A percentile compares a stretch with the other conserved stretches of the same genome.
phyloP scores from a whole-genome alignment of 1,140 invertebrate genomes.

The Heliconius himera region DNA sequence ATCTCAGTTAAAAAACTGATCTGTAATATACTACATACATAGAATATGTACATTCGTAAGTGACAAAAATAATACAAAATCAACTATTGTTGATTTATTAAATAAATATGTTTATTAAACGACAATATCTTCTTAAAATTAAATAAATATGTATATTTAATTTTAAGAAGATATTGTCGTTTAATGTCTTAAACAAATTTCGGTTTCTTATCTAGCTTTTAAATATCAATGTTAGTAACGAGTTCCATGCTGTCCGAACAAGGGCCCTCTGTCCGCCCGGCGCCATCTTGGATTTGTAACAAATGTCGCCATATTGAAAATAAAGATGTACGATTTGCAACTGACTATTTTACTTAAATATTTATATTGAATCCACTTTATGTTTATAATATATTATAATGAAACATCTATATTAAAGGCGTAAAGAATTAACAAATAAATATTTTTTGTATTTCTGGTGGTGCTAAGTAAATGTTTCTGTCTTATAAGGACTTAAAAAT shows the following conservation, averaged over 20 bases:
- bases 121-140: too few relatives aligned
- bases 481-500: background rate
- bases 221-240: conserved; percentile 50
- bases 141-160: too few relatives aligned
- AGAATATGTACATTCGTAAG: too few relatives aligned
- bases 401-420: background rate
- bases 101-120: too few relatives aligned
- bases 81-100: too few relatives aligned
- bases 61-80: too few relatives aligned
- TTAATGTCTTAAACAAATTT: background rate
- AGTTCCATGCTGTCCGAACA: conserved; percentile 73
- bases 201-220: conserved; percentile 39
- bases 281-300: conserved; percentile 76
- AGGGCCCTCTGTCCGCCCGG: conserved; percentile 70
- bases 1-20: too few relatives aligned
- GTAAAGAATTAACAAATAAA: too few relatives aligned
- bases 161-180: too few relatives aligned
- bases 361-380: conserved; percentile 18
- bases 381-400: conserved; percentile 16
- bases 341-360: conserved; percentile 43
- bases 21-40: too few relatives aligned
- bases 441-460: background rate
- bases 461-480: background rate
- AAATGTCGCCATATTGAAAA: conserved; percentile 76
- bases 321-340: conserved; percentile 62